Conservation (phyloP, 2,113 vertebrate genomes). For the Lepidiolamprologus cunningtoni region DNA sequence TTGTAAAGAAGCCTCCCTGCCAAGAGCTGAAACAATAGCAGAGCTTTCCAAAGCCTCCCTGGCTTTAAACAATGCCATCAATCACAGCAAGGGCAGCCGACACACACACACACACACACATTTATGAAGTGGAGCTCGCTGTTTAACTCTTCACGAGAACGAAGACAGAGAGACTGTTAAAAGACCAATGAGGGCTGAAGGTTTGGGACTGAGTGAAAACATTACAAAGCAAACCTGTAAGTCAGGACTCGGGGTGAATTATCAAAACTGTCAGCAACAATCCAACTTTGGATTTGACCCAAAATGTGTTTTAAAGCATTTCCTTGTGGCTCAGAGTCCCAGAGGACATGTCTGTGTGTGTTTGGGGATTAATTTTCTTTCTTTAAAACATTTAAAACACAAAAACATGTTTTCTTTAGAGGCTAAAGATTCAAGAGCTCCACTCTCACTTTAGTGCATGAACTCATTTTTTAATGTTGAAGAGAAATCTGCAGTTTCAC, state of each 20-base stretch:
- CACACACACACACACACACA: not conserved
- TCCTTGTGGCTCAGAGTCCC: not conserved
- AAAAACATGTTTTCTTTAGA: not conserved
- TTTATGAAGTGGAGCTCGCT: not conserved
- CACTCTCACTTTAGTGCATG: not conserved
- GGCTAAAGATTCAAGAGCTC: not conserved
- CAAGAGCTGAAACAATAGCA: slow-evolving; percentile 73
- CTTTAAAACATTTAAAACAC: not conserved
- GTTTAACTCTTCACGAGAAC: slow-evolving; percentile 41
- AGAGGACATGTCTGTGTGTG: not conserved
- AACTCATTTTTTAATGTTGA: not conserved
- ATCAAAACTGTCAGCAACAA: not conserved
- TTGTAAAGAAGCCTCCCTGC: slow-evolving; percentile 45
- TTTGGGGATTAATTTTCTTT: not conserved
- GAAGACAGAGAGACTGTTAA: not conserved
- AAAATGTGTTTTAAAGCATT: slow-evolving; percentile 31
- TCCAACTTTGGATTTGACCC: not conserved
- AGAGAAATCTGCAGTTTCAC: not conserved
- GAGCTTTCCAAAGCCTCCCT: slow-evolving; percentile 64
- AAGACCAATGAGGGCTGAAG: not conserved
- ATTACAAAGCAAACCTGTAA: not conserved
- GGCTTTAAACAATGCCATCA: slow-evolving; percentile 75
- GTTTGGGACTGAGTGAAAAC: slow-evolving; percentile 16
- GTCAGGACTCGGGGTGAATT: slow-evolving; percentile 1
- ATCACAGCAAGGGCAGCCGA: slow-evolving; percentile 50